These are phyloP conservation scores for Torymus auratus DNA, from an alignment of 2,888 invertebrate genomes.

Conservation along the genomic window DNA sequence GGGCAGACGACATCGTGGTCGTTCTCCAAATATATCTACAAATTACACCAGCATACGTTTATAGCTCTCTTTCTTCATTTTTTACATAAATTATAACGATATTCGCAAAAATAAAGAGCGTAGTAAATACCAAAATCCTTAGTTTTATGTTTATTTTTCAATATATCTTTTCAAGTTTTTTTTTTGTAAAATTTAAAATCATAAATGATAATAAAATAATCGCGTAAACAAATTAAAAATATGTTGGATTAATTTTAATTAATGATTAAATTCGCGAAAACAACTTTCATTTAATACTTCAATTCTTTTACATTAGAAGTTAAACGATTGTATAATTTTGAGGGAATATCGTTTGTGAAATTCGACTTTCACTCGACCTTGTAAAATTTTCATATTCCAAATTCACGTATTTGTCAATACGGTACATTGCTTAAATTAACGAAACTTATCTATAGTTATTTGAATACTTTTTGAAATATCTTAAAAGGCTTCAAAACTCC, in stretches of 20 bases:
- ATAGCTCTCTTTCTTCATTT: slow-evolving; percentile 60
- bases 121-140: slow-evolving; percentile 46
- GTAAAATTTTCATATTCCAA: slow-evolving; percentile 23
- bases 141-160: slow-evolving; percentile 20
- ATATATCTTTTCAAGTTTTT: slow-evolving; percentile 22
- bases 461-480: slow-evolving; percentile 58
- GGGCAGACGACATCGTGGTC: slow-evolving; percentile 63
- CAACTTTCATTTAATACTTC: slow-evolving; percentile 10
- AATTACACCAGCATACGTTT: slow-evolving; percentile 65
- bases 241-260: slow-evolving; percentile 30
- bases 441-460: slow-evolving; percentile 50
- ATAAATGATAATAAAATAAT: slow-evolving; percentile 43
- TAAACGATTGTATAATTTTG: slow-evolving; percentile 31
- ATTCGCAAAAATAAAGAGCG: slow-evolving; percentile 66
- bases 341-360: slow-evolving; percentile 50
- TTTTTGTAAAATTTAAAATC: slow-evolving; percentile 58
- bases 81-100: slow-evolving; percentile 65
- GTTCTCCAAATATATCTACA: slow-evolving; percentile 68
- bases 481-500: slow-evolving; percentile 52
- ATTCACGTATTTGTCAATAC: slow-evolving; percentile 25
- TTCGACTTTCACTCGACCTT: slow-evolving; percentile 27
- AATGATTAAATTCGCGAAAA: slow-evolving; percentile 41
- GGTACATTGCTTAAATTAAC: slow-evolving; percentile 49
- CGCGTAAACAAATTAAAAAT: slow-evolving; percentile 43
- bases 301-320: slow-evolving; percentile 36